phyloP scores from a whole-genome alignment of 1,140 invertebrate genomes.

The Hycleus cichorii region DNA sequence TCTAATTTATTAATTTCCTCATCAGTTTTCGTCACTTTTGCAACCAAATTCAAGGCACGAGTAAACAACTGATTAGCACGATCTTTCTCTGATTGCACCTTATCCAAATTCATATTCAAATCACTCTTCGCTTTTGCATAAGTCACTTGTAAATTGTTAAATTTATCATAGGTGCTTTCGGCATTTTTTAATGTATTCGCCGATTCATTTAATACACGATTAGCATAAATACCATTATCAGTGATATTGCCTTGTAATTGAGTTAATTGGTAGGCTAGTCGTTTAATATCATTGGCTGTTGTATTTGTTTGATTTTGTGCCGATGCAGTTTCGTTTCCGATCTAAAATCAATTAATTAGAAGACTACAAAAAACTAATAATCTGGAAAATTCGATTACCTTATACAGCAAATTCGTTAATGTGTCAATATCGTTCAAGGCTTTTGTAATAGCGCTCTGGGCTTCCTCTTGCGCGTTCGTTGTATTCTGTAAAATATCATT shows the following conservation, averaged over 20 bases:
- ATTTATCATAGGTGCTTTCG: slow-evolving; percentile 25
- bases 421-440: slow-evolving; percentile 71
- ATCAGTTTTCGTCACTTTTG: slow-evolving; percentile 29
- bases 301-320: slow-evolving; percentile 28
- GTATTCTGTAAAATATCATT: slow-evolving; percentile 58
- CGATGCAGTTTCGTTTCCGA: slow-evolving; percentile 29
- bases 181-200: slow-evolving; percentile 30
- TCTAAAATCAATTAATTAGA: slow-evolving; percentile 22
- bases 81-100: slow-evolving; percentile 32
- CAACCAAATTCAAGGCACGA: slow-evolving; percentile 30
- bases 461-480: slow-evolving; percentile 65
- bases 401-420: slow-evolving; percentile 62
- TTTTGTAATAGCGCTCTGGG: slow-evolving; percentile 68
- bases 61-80: slow-evolving; percentile 31
- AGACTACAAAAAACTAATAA: background rate
- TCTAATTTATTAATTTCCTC: slow-evolving; percentile 36
- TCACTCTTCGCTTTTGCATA: slow-evolving; percentile 27
- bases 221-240: slow-evolving; percentile 33
- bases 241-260: slow-evolving; percentile 34
- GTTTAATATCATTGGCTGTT: slow-evolving; percentile 25
- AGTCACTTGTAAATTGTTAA: slow-evolving; percentile 26
- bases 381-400: slow-evolving; percentile 13
- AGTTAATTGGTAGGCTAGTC: slow-evolving; percentile 27
- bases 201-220: slow-evolving; percentile 33
- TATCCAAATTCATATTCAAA: slow-evolving; percentile 27